A percentile compares a stretch with the other conserved stretches of the same genome.
phyloP scores from a whole-genome alignment of 2,888 invertebrate species.

The Orchesellides sinensis region DNA sequence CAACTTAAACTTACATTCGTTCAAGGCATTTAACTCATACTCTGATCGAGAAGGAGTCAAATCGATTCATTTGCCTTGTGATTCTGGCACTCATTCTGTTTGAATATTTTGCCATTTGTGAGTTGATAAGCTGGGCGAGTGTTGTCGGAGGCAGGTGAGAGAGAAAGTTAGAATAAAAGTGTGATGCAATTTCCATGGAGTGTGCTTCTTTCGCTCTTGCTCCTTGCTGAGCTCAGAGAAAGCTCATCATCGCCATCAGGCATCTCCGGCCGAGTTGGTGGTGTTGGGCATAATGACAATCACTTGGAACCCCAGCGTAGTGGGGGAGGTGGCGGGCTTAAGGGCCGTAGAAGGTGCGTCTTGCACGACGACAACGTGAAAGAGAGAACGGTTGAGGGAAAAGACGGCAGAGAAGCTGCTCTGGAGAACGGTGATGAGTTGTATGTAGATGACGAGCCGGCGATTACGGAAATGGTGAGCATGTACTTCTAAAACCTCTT shows the following conservation, averaged over 20 bases:
- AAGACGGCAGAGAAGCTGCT: background rate
- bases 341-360: constrained; percentile 22
- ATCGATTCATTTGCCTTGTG: too few species aligned
- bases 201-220: background rate
- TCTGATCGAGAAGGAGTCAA: too few species aligned
- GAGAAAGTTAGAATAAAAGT: too few species aligned
- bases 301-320: background rate
- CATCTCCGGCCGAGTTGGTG: background rate
- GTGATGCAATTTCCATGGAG: background rate
- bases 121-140: too few species aligned
- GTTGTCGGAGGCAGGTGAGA: too few species aligned
- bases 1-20: too few species aligned
- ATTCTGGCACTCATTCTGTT: too few species aligned
- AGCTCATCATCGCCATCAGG: too few species aligned
- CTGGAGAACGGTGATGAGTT: background rate
- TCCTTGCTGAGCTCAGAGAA: background rate
- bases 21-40: too few species aligned
- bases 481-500: too few species aligned
- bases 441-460: constrained; percentile 6
- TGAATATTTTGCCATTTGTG: too few species aligned
- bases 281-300: background rate
- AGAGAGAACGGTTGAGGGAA: background rate
- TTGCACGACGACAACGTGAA: constrained; percentile 2
- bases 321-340: background rate
- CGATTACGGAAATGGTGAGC: constrained; percentile 48